Evolutionary conservation across 2,113 vertebrate genomes (phyloP).

Genomic region (Apaloderma vittatum): DNA sequence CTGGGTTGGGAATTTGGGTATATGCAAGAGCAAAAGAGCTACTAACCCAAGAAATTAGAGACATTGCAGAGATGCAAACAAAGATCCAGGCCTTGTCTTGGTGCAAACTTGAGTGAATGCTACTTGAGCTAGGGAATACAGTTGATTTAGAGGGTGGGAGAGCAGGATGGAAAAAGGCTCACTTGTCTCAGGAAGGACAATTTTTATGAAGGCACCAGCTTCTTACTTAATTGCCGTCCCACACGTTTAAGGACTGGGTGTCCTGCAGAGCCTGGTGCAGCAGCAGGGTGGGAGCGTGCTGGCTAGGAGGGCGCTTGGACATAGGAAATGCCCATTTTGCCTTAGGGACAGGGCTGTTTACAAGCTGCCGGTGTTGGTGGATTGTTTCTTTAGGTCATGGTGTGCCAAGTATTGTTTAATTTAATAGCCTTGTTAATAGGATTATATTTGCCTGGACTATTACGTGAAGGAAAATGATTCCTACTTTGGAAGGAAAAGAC

Average conservation of each 20-base stretch:
- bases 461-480: slow-evolving; percentile 66
- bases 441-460: slow-evolving; percentile 65
- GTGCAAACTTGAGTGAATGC: neutral
- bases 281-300: neutral
- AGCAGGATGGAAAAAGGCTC: neutral
- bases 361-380: slow-evolving; percentile 25
- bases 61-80: neutral
- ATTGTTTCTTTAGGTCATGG: slow-evolving; percentile 58
- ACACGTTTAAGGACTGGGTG: neutral
- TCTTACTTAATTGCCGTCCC: neutral
- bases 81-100: neutral
- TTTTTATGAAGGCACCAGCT: neutral
- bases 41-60: neutral
- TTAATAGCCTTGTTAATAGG: slow-evolving; percentile 68
- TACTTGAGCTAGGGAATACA: neutral
- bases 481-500: slow-evolving; percentile 67
- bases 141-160: neutral
- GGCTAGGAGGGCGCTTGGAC: neutral
- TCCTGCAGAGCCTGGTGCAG: neutral
- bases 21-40: neutral
- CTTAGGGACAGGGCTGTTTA: slow-evolving; percentile 24
- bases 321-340: slow-evolving; percentile 48
- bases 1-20: neutral
- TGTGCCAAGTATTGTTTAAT: slow-evolving; percentile 69
- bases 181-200: neutral